A percentile compares a stretch with the other conserved stretches of the same genome.
These are phyloP conservation scores for Chrysopa pallens DNA, from an alignment of 1,140 invertebrate genomes.

Conservation along the genomic window DNA sequence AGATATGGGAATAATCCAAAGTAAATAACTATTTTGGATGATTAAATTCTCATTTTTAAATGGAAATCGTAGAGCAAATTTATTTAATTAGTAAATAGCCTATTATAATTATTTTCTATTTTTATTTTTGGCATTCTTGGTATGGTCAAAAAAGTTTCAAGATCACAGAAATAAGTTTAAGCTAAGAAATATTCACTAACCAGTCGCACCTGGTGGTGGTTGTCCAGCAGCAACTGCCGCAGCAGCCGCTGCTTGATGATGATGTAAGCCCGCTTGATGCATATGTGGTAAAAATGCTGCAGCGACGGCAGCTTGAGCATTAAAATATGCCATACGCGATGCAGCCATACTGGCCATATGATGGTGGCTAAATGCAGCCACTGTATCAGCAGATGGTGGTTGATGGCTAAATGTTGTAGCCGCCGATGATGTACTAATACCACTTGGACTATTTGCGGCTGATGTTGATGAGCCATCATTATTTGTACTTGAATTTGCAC, in stretches of 20 bases:
- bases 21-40: no score
- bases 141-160: no score
- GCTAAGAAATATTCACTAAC: background rate
- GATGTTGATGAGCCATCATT: no score
- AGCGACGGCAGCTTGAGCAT: constrained; percentile 72
- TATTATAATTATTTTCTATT: no score
- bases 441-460: no score
- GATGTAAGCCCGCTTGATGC: constrained; percentile 5
- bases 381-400: background rate
- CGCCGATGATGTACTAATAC: background rate
- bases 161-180: background rate
- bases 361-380: constrained; percentile 29
- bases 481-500: no score
- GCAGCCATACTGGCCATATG: constrained; percentile 46
- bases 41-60: no score
- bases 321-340: constrained; percentile 67
- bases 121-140: no score
- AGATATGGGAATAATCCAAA: no score
- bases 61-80: no score
- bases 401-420: background rate
- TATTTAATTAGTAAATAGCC: no score
- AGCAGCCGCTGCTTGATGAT: constrained; percentile 9
- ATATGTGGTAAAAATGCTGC: constrained; percentile 64
- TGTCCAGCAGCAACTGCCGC: constrained; percentile 14
- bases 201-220: constrained; percentile 7